These are phyloP conservation scores for Cyprinodon variegatus DNA, from an alignment of 2,113 vertebrate genomes.

Conservation along the genomic window DNA sequence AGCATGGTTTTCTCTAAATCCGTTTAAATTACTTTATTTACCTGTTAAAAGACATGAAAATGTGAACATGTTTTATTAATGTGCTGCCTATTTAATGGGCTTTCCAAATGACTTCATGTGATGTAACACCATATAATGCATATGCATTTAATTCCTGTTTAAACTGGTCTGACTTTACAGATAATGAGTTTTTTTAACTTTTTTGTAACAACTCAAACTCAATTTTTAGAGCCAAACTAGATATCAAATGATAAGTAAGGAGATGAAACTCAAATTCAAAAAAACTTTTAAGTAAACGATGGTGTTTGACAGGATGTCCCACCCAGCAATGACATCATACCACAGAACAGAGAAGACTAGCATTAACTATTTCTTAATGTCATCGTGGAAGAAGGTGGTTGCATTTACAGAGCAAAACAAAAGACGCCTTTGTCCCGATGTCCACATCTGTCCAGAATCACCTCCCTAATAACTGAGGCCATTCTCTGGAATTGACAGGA, in stretches of 20 bases:
- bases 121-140: too few species aligned
- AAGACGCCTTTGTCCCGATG: constrained; percentile 69
- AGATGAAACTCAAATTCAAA: background rate
- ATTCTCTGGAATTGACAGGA: constrained; percentile 72
- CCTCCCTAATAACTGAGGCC: constrained; percentile 74
- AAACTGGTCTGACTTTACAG: too few species aligned
- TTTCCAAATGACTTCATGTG: too few species aligned
- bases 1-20: too few species aligned
- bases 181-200: too few species aligned
- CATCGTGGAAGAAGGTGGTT: constrained; percentile 63
- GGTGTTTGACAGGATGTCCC: constrained; percentile 43
- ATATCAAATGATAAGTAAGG: background rate
- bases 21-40: too few species aligned
- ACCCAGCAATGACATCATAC: constrained; percentile 59
- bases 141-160: too few species aligned
- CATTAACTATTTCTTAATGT: constrained; percentile 45
- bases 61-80: too few species aligned
- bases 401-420: constrained; percentile 68
- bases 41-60: too few species aligned
- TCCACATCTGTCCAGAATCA: constrained; percentile 75
- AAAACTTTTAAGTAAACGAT: constrained; percentile 14
- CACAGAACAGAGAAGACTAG: constrained; percentile 42
- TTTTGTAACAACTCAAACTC: too few species aligned
- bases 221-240: too few species aligned
- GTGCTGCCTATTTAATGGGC: too few species aligned